Evolutionary conservation across 2,888 invertebrate species (phyloP).

Genomic region (Cactoblastis cactorum): DNA sequence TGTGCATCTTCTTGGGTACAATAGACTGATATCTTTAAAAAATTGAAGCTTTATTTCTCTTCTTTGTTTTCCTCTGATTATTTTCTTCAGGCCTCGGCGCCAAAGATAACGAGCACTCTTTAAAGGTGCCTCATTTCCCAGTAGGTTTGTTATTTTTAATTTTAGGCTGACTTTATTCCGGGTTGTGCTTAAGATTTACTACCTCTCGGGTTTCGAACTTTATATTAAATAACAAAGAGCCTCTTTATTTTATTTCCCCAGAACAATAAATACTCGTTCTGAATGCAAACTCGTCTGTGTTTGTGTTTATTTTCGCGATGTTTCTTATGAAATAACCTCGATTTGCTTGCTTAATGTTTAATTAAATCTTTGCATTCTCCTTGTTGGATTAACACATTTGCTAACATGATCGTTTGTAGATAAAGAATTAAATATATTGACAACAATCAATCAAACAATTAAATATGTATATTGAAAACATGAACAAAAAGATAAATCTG

Average conservation of each 20-base stretch:
- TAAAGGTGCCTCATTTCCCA: slow-evolving; percentile 55
- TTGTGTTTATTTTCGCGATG: slow-evolving; percentile 12
- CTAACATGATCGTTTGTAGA: no score
- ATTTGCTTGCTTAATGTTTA: slow-evolving; percentile 8
- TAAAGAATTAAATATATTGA: no score
- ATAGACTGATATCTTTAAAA: slow-evolving; percentile 26
- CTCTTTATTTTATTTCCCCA: slow-evolving; percentile 18
- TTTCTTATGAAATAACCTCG: slow-evolving; percentile 9
- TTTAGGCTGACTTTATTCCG: slow-evolving; percentile 38
- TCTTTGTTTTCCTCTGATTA: slow-evolving; percentile 54
- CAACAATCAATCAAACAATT: no score
- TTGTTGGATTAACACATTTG: slow-evolving; percentile 9
- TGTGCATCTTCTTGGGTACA: slow-evolving; percentile 11
- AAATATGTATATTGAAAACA: no score
- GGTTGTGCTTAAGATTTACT: slow-evolving; percentile 27
- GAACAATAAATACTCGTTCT: slow-evolving; percentile 14
- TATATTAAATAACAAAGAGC: slow-evolving; percentile 20
- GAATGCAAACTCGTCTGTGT: slow-evolving; percentile 8
- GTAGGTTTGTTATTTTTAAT: slow-evolving; percentile 56
- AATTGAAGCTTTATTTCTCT: slow-evolving; percentile 36
- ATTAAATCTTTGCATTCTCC: slow-evolving; percentile 7
- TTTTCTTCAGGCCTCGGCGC: slow-evolving; percentile 45
- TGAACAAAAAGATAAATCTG: no score
- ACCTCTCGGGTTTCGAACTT: slow-evolving; percentile 24
- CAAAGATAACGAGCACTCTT: slow-evolving; percentile 59